Percentiles rank a stretch among this genome's conserved stretches.
These are phyloP conservation scores for Chelonoidis abingdonii DNA, from an alignment of 2,113 vertebrate genomes.

Conservation along the genomic window DNA sequence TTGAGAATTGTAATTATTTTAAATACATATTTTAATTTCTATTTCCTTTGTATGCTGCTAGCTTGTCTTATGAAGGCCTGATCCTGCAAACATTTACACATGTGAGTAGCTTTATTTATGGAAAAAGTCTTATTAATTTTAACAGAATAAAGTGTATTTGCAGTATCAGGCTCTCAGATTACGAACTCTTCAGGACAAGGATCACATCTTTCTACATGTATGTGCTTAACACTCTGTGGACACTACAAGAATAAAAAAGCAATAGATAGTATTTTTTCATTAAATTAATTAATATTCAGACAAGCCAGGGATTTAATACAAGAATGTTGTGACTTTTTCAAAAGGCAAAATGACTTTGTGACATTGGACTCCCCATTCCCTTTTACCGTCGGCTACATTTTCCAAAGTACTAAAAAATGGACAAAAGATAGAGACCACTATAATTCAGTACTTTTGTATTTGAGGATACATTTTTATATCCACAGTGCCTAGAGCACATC, in stretches of 20 bases:
- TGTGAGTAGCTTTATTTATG: not conserved
- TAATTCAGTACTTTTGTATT: slow-evolving; percentile 15
- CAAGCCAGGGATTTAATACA: not conserved
- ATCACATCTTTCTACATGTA: not conserved
- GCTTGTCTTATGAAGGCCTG: not conserved
- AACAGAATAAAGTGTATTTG: not conserved
- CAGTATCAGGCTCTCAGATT: not conserved
- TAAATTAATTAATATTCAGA: not conserved
- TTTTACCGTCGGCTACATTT: not conserved
- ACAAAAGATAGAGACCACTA: not conserved
- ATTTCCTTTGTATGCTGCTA: not conserved
- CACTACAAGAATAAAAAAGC: accelerated
- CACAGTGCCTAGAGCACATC: slow-evolving; percentile 7
- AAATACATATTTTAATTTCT: not conserved
- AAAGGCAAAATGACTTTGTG: not conserved
- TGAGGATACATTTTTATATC: slow-evolving; percentile 47
- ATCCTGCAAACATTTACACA: accelerated
- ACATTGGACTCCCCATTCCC: not conserved
- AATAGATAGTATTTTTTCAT: accelerated
- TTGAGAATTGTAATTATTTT: not conserved
- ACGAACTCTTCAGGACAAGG: not conserved
- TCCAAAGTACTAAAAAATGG: not conserved
- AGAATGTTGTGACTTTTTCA: not conserved
- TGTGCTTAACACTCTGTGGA: not conserved
- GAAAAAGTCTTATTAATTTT: not conserved